These are phyloP conservation scores for Diorhabda carinulata DNA, from an alignment of 1,140 invertebrate species.

Conservation along the genomic window DNA sequence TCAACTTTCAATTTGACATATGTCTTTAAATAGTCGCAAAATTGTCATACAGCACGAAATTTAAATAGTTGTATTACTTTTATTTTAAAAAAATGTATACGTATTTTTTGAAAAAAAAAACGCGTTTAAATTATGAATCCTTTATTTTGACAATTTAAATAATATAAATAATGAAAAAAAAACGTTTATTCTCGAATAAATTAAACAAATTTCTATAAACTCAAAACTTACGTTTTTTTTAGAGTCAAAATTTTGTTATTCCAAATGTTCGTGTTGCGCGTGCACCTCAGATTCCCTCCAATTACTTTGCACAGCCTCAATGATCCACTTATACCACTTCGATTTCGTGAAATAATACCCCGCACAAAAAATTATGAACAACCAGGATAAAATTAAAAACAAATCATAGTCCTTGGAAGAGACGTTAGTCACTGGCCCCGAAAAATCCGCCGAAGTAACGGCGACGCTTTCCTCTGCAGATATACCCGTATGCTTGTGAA, in stretches of 20 bases:
- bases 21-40: no score
- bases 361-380: conserved; percentile 76
- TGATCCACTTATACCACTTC: conserved; percentile 71
- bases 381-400: conserved; percentile 77
- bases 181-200: no score
- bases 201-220: no score
- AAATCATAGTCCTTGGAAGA: conserved; percentile 74
- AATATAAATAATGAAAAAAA: no score
- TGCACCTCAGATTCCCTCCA: conserved; percentile 89
- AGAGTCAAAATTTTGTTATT: conserved; percentile 40
- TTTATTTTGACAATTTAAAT: no score
- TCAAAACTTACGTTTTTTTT: no score
- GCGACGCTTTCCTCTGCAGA: conserved; percentile 59
- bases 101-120: no score
- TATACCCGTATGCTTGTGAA: conserved; percentile 74
- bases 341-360: conserved; percentile 76
- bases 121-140: no score
- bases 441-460: conserved; percentile 73
- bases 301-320: conserved; percentile 80
- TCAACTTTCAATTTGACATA: no score
- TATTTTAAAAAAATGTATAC: no score
- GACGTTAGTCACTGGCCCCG: conserved; percentile 71
- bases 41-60: no score
- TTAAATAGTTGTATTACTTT: no score
- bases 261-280: conserved; percentile 73